phyloP scores from a whole-genome alignment of 2,113 vertebrate species.

The Brachyhypopomus occidentalis region DNA sequence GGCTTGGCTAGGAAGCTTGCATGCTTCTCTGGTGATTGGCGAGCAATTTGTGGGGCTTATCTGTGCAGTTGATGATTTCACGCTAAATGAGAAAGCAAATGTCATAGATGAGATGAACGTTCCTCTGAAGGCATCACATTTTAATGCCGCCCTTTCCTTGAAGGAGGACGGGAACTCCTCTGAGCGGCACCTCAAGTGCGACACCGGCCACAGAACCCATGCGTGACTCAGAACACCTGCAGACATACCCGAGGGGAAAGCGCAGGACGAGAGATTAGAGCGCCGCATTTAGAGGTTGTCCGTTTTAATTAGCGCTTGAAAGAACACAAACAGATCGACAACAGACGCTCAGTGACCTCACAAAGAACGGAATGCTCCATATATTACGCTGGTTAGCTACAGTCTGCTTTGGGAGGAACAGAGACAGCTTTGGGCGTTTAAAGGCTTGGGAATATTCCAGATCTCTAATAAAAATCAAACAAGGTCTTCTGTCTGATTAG shows the following conservation, averaged over 20 bases:
- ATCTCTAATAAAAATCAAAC: conserved; percentile 1
- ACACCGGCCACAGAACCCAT: conserved; percentile 12
- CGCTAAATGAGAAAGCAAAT: conserved; percentile 65
- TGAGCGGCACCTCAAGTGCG: conserved; percentile 44
- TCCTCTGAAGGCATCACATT: conserved; percentile 63
- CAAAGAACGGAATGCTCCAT: background rate
- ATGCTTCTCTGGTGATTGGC: background rate
- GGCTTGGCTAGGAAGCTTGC: background rate
- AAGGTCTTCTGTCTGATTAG: background rate
- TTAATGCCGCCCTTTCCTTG: conserved; percentile 59
- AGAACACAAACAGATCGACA: background rate
- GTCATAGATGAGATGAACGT: conserved; percentile 62
- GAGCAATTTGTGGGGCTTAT: background rate
- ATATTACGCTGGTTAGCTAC: background rate
- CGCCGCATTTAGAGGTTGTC: background rate
- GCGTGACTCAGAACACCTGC: conserved; percentile 32
- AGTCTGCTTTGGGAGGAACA: background rate
- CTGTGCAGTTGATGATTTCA: conserved; percentile 50
- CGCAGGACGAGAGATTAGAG: background rate
- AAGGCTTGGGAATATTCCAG: conserved; percentile 1
- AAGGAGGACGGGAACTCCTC: conserved; percentile 51
- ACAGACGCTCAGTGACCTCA: background rate
- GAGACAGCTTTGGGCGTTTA: background rate
- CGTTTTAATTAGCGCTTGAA: background rate
- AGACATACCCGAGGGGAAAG: background rate